phyloP scores from a whole-genome alignment of 1,140 invertebrate species.

The Dufourea novaeangliae region DNA sequence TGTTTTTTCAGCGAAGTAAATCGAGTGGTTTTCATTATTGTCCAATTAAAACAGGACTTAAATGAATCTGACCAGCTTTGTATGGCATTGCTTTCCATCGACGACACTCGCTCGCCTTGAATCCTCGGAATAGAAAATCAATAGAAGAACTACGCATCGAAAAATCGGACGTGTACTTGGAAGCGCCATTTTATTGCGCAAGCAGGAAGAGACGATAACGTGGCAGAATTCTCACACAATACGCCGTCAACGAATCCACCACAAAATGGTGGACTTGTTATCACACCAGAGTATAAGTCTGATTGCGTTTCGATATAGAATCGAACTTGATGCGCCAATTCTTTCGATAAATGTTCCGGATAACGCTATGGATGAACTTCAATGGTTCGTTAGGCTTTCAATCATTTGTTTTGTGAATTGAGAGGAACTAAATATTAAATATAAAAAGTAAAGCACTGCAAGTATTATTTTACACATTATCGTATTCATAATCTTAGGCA shows the following conservation, averaged over 20 bases:
- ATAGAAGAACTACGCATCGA: not conserved
- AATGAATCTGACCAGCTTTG: not conserved
- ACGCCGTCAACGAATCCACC: constrained; percentile 27
- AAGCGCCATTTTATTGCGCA: constrained; percentile 3
- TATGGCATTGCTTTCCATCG: not conserved
- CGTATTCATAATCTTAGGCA: too few relatives aligned
- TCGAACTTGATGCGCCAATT: constrained; percentile 5
- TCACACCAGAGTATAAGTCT: constrained; percentile 22
- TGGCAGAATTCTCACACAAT: constrained; percentile 27
- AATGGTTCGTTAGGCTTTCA: constrained; percentile 7
- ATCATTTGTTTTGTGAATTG: not conserved
- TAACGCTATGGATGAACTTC: not conserved
- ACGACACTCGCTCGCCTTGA: not conserved
- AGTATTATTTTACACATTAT: too few relatives aligned
- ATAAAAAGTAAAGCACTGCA: too few relatives aligned
- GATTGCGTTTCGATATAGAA: constrained; percentile 19
- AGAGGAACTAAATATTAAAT: too few relatives aligned
- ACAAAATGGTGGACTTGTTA: constrained; percentile 21
- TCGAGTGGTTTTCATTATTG: constrained; percentile 1
- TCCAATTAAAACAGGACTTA: not conserved
- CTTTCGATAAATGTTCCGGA: constrained; percentile 15
- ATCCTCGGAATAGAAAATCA: not conserved
- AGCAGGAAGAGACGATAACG: constrained; percentile 24
- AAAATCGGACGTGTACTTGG: not conserved
- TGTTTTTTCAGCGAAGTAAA: not conserved